Evolutionary conservation across 2,797 vertebrate species (phyloP), one percentile per base, ranked within the genome.

Genomic region (Rhodeus uyekii): DNA sequence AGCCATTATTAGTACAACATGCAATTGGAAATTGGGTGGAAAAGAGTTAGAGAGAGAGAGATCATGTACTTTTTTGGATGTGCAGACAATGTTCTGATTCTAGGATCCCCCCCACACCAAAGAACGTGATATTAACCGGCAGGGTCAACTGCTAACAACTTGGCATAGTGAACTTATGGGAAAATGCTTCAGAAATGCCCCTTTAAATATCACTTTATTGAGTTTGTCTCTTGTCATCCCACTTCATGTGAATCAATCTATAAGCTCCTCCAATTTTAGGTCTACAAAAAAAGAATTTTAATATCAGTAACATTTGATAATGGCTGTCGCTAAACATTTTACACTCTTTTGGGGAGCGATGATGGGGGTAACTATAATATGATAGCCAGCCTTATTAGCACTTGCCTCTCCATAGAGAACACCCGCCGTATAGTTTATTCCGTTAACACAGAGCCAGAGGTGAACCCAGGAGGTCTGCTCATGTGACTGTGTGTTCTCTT

Each of bases 401-500:
- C 53, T 60, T 48, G 6, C 63, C 48, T 82, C 71, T 82, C 80
- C 44, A 22, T 76, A 58, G 80, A 82, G 63, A 5, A 76, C 72
- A 82, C 46, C 64, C 39, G 27, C 24, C 12, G 5, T 60, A 76
- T 76, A 22, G 14, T 76, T 65, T 68, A 68, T 82, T 76, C 73
- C 29, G 42, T 80, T 50, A 84, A 55, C 61, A 71, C 63, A 48
- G 71, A 68, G 61, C 61, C 44, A 34, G 58, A 55, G 68, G 64
- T 76, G 24, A 55, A 34, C 84, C 79, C 82, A 82, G 63, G 82
- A 82, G 75, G 78, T 69, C 63, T 67, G 22, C 16, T 7, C 63
- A 80, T 82, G 69, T 82, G 77, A 44, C 63, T 76, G 78, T 63
- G 82, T 81, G 82, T 86, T 87, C 88, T 89, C 84, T 84, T 80